phyloP scores from a whole-genome alignment of 2,888 invertebrate genomes.

The Aproaerema taeniolella region DNA sequence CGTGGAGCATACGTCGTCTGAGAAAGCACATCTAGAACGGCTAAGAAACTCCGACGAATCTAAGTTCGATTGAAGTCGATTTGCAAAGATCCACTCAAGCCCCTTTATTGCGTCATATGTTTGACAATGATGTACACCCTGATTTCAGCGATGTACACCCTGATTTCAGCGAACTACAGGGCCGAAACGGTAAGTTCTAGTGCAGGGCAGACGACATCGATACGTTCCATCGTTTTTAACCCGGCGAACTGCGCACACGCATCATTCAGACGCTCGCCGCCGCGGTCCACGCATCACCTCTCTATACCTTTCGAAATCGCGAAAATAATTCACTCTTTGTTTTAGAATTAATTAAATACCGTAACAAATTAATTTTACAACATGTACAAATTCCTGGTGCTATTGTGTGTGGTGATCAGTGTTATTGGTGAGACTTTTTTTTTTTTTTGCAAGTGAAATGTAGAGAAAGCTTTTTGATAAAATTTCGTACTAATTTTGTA shows the following conservation, averaged over 20 bases:
- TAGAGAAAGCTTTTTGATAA: not conserved
- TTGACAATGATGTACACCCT: too few relatives aligned
- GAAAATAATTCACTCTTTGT: constrained; percentile 15
- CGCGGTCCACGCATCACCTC: constrained; percentile 38
- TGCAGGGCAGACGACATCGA: too few relatives aligned
- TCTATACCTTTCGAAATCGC: constrained; percentile 23
- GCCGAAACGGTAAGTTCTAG: too few relatives aligned
- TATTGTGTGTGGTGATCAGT: constrained; percentile 56
- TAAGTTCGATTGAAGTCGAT: too few relatives aligned
- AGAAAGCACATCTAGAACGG: not conserved
- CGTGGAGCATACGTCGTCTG: too few relatives aligned
- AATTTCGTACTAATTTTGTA: not conserved
- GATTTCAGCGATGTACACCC: too few relatives aligned
- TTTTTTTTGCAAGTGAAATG: not conserved
- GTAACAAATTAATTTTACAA: constrained; percentile 22
- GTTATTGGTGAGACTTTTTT: constrained; percentile 52
- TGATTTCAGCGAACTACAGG: too few relatives aligned
- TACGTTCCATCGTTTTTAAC: constrained; percentile 58
- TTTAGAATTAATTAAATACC: constrained; percentile 13
- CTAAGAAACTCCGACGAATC: too few relatives aligned
- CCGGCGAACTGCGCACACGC: constrained; percentile 53
- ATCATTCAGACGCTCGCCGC: constrained; percentile 53
- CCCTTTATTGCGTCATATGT: too few relatives aligned
- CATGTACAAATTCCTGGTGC: constrained; percentile 57
- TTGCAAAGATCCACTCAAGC: too few relatives aligned